These are phyloP conservation scores for Brachionichthys hirsutus DNA, from an alignment of 2,113 vertebrate genomes.

Conservation along the genomic window DNA sequence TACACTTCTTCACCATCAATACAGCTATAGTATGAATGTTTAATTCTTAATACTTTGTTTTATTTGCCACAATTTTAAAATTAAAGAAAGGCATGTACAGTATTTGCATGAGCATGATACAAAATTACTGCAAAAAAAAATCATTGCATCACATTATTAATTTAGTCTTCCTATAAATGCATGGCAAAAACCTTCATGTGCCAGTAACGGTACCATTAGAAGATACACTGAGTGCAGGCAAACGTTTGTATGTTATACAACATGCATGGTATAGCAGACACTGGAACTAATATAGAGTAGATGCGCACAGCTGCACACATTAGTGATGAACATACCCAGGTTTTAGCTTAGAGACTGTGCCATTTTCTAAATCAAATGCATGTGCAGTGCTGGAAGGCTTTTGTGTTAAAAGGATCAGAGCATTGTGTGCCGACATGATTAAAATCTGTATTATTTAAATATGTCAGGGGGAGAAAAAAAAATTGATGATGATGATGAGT, in stretches of 20 bases:
- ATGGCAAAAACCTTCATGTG: too few relatives aligned
- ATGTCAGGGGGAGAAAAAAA: conserved; percentile 80
- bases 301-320: background rate
- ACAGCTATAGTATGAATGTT: background rate
- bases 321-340: conserved; percentile 15
- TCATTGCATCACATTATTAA: too few relatives aligned
- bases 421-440: conserved; percentile 87
- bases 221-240: background rate
- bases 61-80: too few relatives aligned
- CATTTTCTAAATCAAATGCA: conserved; percentile 86
- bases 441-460: conserved; percentile 93
- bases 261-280: background rate
- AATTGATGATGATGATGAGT: conserved; percentile 85
- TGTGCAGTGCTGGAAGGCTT: conserved; percentile 84
- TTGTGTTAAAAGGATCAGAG: conserved; percentile 89
- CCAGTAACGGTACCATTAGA: too few relatives aligned
- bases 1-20: background rate
- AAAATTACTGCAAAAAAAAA: too few relatives aligned
- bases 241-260: background rate
- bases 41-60: background rate
- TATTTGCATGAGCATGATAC: too few relatives aligned
- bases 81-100: too few relatives aligned
- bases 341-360: conserved; percentile 77
- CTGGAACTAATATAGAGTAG: too few relatives aligned
- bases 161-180: too few relatives aligned